Evolutionary conservation across 2,888 invertebrate species (phyloP), one percentile per base, ranked within the genome.

Genomic region (Apodemia zela): DNA sequence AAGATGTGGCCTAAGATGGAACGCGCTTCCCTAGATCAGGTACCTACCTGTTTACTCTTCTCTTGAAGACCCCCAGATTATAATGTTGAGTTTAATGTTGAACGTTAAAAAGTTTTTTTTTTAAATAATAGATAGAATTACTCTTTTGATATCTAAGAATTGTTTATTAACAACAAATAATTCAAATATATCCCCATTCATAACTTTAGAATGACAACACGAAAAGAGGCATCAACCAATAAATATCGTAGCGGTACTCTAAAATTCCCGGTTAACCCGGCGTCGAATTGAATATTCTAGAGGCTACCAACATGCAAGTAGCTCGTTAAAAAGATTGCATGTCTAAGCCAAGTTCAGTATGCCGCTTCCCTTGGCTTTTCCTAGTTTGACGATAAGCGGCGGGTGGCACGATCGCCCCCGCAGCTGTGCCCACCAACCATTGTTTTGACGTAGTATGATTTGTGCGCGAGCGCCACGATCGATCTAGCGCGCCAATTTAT

Each of bases 391-490:
- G 78, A 79, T 80, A 81, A 81, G 75, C 82, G 79, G 74, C 79
- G 82, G 81, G 78, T 77, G 77, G 80, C 75, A 86, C 84, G 83
- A 84, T 82, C 82, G 83, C 85, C 84, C 82, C 85, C 82, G 84
- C 85, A 86, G 84, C 82, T 76, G 15, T 76, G 71, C 73, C 77
- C 80, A 80, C 70, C 70, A 68, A 66, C 80, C 81, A 84, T 84
- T 83, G 85, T 82, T 84, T 82, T 83, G 85, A 86, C 87, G 82
- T 82, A 77, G 76, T 80, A 77, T 86, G 88, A 88, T 87, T 87
- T 87, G 85, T 84, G 87, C 85, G 82, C 85, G 75, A 75, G 80
- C 80, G 81, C 80, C 76, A 72, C 80, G 80, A 84, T 87, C 84
- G 82, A 85, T 85, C 80, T 78, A 73, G 73, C 72, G 75, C 73